These are phyloP conservation scores for Villa cingulata DNA, from an alignment of 2,888 invertebrate species.

Conservation along the genomic window DNA sequence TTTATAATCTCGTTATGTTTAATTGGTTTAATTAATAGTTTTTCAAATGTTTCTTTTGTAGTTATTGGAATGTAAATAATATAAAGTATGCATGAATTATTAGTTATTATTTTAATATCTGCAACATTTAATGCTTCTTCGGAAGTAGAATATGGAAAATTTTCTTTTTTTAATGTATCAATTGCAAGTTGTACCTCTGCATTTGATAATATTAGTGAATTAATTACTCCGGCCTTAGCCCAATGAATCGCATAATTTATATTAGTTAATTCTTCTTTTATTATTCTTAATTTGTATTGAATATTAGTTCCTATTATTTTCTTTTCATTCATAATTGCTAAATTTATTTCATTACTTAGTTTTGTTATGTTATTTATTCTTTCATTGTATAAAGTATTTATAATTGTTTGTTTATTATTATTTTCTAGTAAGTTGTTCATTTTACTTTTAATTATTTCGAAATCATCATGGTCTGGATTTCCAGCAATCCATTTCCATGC, in stretches of 20 bases:
- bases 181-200: constrained; percentile 5
- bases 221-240: constrained; percentile 13
- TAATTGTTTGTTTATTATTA: constrained; percentile 2
- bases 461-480: constrained; percentile 3
- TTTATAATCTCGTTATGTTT: background rate
- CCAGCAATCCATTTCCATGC: constrained; percentile 4
- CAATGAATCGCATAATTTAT: constrained; percentile 13
- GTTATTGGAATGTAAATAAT: constrained; percentile 1
- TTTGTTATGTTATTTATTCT: constrained; percentile 3
- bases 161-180: background rate
- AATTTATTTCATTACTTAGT: background rate
- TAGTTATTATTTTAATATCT: constrained; percentile 6
- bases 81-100: background rate
- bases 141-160: constrained; percentile 4
- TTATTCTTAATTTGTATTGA: constrained; percentile 11
- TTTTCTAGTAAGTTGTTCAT: constrained; percentile 2
- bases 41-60: background rate
- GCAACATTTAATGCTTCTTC: constrained; percentile 9
- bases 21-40: background rate
- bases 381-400: constrained; percentile 1
- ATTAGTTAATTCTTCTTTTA: constrained; percentile 12
- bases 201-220: constrained; percentile 14
- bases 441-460: constrained; percentile 2
- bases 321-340: background rate
- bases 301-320: constrained; percentile 2